Evolutionary conservation across 2,888 invertebrate species (phyloP), one percentile per base, ranked within the genome.

Genomic region (Synergus gifuensis): DNA sequence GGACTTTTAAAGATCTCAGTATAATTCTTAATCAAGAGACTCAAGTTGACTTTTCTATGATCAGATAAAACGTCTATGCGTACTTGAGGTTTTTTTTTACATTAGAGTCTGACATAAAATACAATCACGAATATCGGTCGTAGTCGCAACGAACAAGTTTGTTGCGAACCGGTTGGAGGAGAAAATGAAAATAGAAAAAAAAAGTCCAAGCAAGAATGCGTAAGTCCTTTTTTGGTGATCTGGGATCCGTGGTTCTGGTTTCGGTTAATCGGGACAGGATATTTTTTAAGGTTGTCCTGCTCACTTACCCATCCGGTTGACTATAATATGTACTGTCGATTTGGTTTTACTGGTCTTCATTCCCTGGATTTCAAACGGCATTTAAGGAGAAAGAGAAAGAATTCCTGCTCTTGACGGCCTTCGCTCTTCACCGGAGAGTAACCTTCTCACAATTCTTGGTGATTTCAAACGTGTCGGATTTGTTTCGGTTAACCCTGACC

Each of bases 221-320:
- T 86, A 87, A 87, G 84, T 44, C 89, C 89, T 87, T 88, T 89
- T 89, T 89, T 87, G 89, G 89, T 81, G 85, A 87, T 88, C 83
- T 81, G 66, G 46, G 73, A 40, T 76, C 54, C 69, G 78, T 62
- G 79, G 79, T 86, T 87, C 88, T 85, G 85, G 88, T 88, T 86
- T 85, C 85, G 84, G 87, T 87, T 79, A 79, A 79, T 81, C 78
- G 78, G 82, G 86, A 88, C 85, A 85, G 87, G 85, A 88, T n/a
- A n/a, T 87, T 88, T 87, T 87, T 87, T 85, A 85, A 86, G 85
- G 83, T 86, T 86, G 86, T 78, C 83, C 83, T 62, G 63, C 58
- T 64, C 64, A 46, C 44, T 54, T 42, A 42, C 79, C 79, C 76
- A 81, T 80, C 77, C 76, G 79, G 79, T 76, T 76, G 77, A 40